Conservation (phyloP, 2,888 invertebrate species). For the Cataglyphis cursor region DNA sequence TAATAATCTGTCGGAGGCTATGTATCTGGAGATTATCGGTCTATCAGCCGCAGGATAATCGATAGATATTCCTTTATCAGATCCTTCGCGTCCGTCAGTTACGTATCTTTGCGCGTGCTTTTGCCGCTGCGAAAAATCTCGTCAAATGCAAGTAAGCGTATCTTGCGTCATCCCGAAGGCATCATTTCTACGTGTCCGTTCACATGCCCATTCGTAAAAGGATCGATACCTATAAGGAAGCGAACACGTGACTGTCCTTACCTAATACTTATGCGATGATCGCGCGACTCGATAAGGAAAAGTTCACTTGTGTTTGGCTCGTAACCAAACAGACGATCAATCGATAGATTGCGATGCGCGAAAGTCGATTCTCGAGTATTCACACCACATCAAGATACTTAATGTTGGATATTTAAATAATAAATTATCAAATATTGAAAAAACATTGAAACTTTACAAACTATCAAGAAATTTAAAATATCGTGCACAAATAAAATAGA, state of each 20-base stretch:
- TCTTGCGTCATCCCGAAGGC: constrained; percentile 50
- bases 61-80: constrained; percentile 41
- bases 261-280: constrained; percentile 73
- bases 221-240: constrained; percentile 70
- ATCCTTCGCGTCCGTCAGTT: constrained; percentile 13
- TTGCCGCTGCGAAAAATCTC: constrained; percentile 17
- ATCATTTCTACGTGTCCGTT: constrained; percentile 58
- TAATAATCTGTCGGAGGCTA: constrained; percentile 40
- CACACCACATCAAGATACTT: constrained; percentile 21
- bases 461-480: background rate
- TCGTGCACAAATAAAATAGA: background rate
- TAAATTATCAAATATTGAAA: background rate
- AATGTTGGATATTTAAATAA: background rate
- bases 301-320: constrained; percentile 74
- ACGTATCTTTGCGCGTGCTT: background rate
- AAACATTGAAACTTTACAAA: background rate
- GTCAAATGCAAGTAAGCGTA: constrained; percentile 19
- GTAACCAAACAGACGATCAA: constrained; percentile 69
- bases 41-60: constrained; percentile 37
- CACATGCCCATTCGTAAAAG: constrained; percentile 53
- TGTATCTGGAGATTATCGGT: constrained; percentile 37
- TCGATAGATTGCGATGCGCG: constrained; percentile 68
- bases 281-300: constrained; percentile 73
- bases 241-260: constrained; percentile 73
- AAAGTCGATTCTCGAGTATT: constrained; percentile 67